These are phyloP conservation scores for Leptobrachium leishanense DNA, from an alignment of 2,113 vertebrate species.

Conservation along the genomic window DNA sequence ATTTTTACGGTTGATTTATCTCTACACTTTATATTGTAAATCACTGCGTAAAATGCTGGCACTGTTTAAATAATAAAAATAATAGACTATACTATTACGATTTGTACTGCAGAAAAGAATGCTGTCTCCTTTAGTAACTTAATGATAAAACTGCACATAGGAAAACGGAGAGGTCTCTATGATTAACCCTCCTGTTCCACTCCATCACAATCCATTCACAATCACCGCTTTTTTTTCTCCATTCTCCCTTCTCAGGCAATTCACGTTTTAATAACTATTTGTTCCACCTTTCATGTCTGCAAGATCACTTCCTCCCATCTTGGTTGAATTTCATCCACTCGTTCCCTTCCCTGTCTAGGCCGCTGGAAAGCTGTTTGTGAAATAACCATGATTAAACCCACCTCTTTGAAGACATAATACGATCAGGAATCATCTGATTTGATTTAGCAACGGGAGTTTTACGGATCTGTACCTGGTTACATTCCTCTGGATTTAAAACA, in stretches of 20 bases:
- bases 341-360: constrained; percentile 10
- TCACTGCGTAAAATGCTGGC: too few relatives aligned
- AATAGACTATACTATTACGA: too few relatives aligned
- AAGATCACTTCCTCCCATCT: constrained; percentile 21
- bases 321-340: constrained; percentile 18
- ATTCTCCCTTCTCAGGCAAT: background rate
- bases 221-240: background rate
- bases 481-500: background rate
- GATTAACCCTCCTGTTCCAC: too few relatives aligned
- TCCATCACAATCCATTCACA: background rate
- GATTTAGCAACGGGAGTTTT: constrained; percentile 30
- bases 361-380: constrained; percentile 8
- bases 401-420: constrained; percentile 36
- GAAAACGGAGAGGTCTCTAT: background rate
- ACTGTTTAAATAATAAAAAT: too few relatives aligned
- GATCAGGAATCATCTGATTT: constrained; percentile 36
- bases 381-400: constrained; percentile 30
- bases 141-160: too few relatives aligned
- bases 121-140: too few relatives aligned
- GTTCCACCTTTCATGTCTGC: constrained; percentile 25
- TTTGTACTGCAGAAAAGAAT: too few relatives aligned
- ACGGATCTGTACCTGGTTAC: constrained; percentile 33
- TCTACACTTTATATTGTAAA: too few relatives aligned
- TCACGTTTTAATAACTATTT: constrained; percentile 13
- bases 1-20: too few relatives aligned